Conservation (phyloP, 2,888 invertebrate species). For the Trissolcus brochymenae region DNA sequence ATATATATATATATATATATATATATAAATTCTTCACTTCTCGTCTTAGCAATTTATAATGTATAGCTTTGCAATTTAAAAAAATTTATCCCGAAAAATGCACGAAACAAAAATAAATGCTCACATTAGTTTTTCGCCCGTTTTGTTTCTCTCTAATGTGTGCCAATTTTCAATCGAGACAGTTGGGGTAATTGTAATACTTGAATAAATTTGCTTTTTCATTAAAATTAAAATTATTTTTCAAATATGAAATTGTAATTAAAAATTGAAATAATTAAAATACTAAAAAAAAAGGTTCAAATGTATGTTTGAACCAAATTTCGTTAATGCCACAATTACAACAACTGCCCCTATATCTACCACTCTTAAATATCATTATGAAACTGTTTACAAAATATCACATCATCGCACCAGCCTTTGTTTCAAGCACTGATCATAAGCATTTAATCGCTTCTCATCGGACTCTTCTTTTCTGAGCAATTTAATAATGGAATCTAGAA, state of each 20-base stretch:
- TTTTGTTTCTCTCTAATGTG: slow-evolving; percentile 24
- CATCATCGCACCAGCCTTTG: slow-evolving; percentile 75
- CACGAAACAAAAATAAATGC: slow-evolving; percentile 77
- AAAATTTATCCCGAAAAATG: slow-evolving; percentile 68
- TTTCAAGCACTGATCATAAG: slow-evolving; percentile 69
- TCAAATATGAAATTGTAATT: no score
- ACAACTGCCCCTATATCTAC: slow-evolving; percentile 16
- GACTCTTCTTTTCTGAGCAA: slow-evolving; percentile 24
- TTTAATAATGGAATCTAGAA: background rate
- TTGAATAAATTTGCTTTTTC: no score
- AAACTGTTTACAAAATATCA: slow-evolving; percentile 74
- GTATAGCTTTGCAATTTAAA: no score
- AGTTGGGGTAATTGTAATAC: no score
- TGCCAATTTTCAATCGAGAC: slow-evolving; percentile 14
- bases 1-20: slow-evolving; percentile 46
- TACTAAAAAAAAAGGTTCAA: no score
- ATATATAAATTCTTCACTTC: slow-evolving; percentile 61
- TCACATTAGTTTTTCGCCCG: slow-evolving; percentile 63
- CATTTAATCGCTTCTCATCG: slow-evolving; percentile 33
- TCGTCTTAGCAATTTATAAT: slow-evolving; percentile 25
- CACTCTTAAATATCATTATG: slow-evolving; percentile 53
- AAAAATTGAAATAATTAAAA: no score
- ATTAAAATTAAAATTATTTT: no score
- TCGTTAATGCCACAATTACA: no score
- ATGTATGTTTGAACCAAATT: no score